Conservation (phyloP, 53 echinoderm and acorn worm species). For the Arbacia lixula region DNA sequence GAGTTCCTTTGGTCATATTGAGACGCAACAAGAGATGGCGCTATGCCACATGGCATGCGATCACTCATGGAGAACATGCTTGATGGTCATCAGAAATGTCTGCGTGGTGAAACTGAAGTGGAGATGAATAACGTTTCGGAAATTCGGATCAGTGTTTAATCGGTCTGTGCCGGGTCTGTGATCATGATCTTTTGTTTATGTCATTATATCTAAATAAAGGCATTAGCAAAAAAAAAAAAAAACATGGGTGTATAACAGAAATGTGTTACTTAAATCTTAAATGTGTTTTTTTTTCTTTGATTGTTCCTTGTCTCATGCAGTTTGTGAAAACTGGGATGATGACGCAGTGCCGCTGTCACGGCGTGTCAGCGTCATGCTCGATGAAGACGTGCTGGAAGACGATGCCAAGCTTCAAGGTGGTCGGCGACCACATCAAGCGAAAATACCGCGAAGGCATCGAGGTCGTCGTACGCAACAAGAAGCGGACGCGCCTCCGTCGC, state of each 20-base stretch:
- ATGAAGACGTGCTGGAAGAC: slow-evolving; percentile 92
- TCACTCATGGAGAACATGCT: no score
- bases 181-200: no score
- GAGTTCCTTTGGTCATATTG: no score
- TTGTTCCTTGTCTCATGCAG: slow-evolving; percentile 52
- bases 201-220: no score
- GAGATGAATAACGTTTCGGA: no score
- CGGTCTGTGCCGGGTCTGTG: no score
- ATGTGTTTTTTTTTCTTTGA: background rate
- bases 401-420: slow-evolving; percentile 75
- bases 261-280: background rate
- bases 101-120: no score
- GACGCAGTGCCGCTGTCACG: slow-evolving; percentile 82
- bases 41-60: no score
- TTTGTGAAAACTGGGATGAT: slow-evolving; percentile 70
- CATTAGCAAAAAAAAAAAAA: background rate
- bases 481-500: slow-evolving; percentile 63
- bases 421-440: slow-evolving; percentile 79
- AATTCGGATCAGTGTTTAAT: no score
- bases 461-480: slow-evolving; percentile 68
- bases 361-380: slow-evolving; percentile 80
- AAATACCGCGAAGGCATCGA: slow-evolving; percentile 70
- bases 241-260: background rate
- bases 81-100: no score
- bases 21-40: no score